Percentiles rank a stretch among this genome's conserved stretches.
Conservation (phyloP, 2,888 invertebrate genomes). For the Agriotes lineatus region DNA sequence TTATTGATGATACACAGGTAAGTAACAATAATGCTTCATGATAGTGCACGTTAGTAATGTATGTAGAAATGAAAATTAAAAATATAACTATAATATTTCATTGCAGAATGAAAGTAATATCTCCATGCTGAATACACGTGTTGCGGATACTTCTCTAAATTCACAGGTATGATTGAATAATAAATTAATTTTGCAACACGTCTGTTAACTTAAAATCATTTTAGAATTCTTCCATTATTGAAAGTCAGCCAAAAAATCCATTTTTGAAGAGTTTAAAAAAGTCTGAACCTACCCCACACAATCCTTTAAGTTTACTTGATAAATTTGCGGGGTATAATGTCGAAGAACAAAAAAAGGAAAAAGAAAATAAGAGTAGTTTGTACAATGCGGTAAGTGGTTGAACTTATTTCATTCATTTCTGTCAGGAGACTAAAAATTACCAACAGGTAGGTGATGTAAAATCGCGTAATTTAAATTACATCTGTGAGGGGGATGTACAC, state of each 20-base stretch:
- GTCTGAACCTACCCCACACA: conserved; percentile 47
- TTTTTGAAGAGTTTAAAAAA: conserved; percentile 65
- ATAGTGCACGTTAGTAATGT: too few species aligned
- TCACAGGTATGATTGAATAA: conserved; percentile 32
- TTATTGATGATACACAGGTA: too few species aligned
- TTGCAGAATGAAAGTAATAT: conserved; percentile 20
- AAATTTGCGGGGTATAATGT: conserved; percentile 59
- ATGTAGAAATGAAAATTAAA: too few species aligned
- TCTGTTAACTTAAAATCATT: not conserved
- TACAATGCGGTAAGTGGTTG: conserved; percentile 30
- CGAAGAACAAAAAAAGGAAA: conserved; percentile 54
- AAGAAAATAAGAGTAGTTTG: conserved; percentile 51
- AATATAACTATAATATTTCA: too few species aligned
- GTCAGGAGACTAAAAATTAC: too few species aligned
- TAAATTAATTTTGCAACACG: not conserved
- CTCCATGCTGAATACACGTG: conserved; percentile 15
- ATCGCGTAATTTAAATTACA: too few species aligned
- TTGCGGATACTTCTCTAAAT: conserved; percentile 33
- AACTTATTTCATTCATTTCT: too few species aligned
- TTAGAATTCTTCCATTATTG: not conserved
- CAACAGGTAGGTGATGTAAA: too few species aligned
- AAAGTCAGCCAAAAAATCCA: conserved; percentile 62
- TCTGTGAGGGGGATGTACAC: too few species aligned
- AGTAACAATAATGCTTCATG: too few species aligned
- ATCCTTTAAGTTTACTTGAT: conserved; percentile 61